Conservation (phyloP, 2,797 vertebrate genomes). For the Lepus townsendii region DNA sequence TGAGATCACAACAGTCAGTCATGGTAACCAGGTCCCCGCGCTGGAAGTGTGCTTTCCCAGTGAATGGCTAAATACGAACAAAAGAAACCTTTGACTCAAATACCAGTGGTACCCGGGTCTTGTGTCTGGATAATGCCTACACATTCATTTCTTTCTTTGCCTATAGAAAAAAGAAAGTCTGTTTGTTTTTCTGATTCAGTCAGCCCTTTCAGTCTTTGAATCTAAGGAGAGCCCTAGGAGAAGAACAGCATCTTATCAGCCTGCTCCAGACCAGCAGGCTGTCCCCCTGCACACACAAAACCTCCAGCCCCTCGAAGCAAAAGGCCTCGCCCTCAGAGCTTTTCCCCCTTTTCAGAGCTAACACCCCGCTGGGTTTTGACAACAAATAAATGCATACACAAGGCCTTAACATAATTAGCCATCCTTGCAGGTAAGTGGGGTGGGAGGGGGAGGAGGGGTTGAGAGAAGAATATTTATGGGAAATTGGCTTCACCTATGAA, state of each 20-base stretch:
- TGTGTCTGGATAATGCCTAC: slow-evolving; percentile 90
- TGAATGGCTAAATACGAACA: slow-evolving; percentile 89
- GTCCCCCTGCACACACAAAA: slow-evolving; percentile 93
- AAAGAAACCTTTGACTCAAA: slow-evolving; percentile 91
- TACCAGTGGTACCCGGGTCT: slow-evolving; percentile 87
- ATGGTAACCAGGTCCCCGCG: slow-evolving; percentile 80
- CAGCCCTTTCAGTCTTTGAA: slow-evolving; percentile 89
- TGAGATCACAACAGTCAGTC: slow-evolving; percentile 86
- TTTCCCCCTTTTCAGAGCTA: slow-evolving; percentile 84
- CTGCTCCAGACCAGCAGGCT: slow-evolving; percentile 92
- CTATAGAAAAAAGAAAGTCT: slow-evolving; percentile 87
- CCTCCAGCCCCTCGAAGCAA: slow-evolving; percentile 91
- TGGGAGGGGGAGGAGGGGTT: slow-evolving; percentile 26
- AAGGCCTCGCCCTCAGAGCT: slow-evolving; percentile 92
- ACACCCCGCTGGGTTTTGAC: slow-evolving; percentile 83
- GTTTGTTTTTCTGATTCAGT: slow-evolving; percentile 92
- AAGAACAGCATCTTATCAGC: slow-evolving; percentile 97
- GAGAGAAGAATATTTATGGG: slow-evolving; percentile 60
- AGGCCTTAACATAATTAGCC: slow-evolving; percentile 85
- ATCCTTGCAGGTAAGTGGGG: slow-evolving; percentile 79
- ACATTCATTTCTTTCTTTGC: slow-evolving; percentile 89
- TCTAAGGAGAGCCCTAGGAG: slow-evolving; percentile 89
- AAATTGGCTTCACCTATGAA: slow-evolving; percentile 80
- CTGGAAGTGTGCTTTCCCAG: slow-evolving; percentile 88
- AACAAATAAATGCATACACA: slow-evolving; percentile 86